Conservation (phyloP, 2,797 vertebrate genomes). For the Atherinosoma microstoma region DNA sequence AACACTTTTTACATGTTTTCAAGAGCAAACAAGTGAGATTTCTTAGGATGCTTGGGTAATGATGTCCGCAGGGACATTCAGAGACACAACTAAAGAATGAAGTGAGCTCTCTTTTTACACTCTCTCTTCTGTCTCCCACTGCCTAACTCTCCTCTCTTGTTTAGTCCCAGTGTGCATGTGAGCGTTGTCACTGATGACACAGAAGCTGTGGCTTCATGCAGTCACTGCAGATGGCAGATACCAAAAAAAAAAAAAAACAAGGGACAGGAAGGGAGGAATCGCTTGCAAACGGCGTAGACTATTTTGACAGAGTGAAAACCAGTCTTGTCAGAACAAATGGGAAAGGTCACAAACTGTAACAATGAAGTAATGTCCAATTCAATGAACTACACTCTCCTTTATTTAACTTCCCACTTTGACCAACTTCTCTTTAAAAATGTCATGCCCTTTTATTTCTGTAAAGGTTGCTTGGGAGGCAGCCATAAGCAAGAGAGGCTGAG, state of each 20-base stretch:
- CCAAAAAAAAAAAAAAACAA: conserved; percentile 32
- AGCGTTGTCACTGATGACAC: conserved; percentile 72
- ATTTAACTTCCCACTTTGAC: conserved; percentile 57
- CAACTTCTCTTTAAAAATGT: conserved; percentile 63
- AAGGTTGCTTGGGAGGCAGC: conserved; percentile 63
- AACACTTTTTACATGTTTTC: conserved; percentile 58
- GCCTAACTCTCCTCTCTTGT: conserved; percentile 50
- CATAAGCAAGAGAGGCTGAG: conserved; percentile 46
- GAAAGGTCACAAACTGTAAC: conserved; percentile 75
- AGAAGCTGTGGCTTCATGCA: conserved; percentile 62
- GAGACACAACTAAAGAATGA: conserved; percentile 69
- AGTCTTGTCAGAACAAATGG: conserved; percentile 67
- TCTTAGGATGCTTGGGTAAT: conserved; percentile 71
- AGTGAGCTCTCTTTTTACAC: conserved; percentile 48
- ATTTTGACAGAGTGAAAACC: conserved; percentile 62
- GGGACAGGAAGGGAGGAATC: conserved; percentile 61
- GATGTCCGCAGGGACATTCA: conserved; percentile 72
- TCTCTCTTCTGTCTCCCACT: conserved; percentile 32
- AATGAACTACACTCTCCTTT: conserved; percentile 61
- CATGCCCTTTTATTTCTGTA: conserved; percentile 68
- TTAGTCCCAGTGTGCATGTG: conserved; percentile 41
- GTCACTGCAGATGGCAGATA: conserved; percentile 76
- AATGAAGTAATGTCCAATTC: conserved; percentile 66
- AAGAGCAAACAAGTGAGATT: conserved; percentile 74
- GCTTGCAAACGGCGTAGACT: conserved; percentile 58